Percentiles rank a stretch among this genome's conserved stretches.
Conservation (phyloP, 2,113 vertebrate species). For the Paedocypris sp. region DNA sequence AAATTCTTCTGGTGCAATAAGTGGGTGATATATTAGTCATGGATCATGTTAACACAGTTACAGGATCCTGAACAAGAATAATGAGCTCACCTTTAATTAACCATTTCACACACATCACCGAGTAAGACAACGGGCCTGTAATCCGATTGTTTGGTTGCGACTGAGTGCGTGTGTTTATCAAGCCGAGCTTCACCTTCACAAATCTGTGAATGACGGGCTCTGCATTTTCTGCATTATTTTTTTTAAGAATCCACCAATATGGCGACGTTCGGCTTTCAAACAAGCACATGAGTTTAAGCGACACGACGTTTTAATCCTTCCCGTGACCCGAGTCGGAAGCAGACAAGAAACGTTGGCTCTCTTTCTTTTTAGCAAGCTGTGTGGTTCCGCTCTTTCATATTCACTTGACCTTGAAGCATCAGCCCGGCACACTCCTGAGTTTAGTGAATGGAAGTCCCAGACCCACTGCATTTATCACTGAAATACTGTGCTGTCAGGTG, state of each 20-base stretch:
- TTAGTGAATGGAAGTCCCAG: conserved; percentile 64
- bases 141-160: conserved; percentile 16
- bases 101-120: conserved; percentile 28
- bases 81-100: conserved; percentile 22
- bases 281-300: not conserved
- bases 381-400: conserved; percentile 45
- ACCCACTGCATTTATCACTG: conserved; percentile 71
- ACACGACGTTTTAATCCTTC: not conserved
- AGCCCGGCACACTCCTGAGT: conserved; percentile 56
- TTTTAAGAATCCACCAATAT: no score
- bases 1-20: conserved; percentile 12
- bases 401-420: conserved; percentile 63
- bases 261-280: no score
- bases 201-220: not conserved
- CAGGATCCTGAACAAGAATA: conserved; percentile 27
- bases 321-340: not conserved
- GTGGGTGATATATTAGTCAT: conserved; percentile 26
- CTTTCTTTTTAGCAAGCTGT: conserved; percentile 35
- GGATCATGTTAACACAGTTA: conserved; percentile 21
- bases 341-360: not conserved
- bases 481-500: conserved; percentile 72
- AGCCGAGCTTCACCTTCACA: not conserved
- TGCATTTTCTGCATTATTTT: not conserved
- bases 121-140: conserved; percentile 2
- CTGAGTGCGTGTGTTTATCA: not conserved